Base-by-base conservation (phyloP, 1,140 invertebrate genomes). In the Drosophila biarmipes region DNA sequence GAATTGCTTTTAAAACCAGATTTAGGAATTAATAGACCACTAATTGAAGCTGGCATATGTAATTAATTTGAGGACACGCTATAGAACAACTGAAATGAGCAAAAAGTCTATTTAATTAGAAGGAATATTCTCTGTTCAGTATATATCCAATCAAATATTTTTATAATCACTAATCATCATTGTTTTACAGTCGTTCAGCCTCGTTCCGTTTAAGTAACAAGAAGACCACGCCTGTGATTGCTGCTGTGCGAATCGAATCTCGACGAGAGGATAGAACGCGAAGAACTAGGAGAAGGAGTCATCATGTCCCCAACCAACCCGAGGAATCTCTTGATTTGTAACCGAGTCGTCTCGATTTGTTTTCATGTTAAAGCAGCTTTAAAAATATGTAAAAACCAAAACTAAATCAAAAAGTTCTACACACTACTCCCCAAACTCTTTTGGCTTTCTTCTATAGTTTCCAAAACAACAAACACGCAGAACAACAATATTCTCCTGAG, bases 191-290 rank as follows among this genome's bases (percentile, higher is more conserved):
- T 93, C 91, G 93, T 95, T 21, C 95, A 95, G 80, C 94, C 95
- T 73, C 93, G 95, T 84, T 95, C 94, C 35, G 94, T 76, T 93
- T 95, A 57, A 78, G 85, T 79, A 77, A 90, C 76, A 90, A 89
- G 79, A 94, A 94, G 85, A 94, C 94, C 94, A 94, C 78, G 92
- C 93, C 58, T 95, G 94, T 85, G 94, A 94, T 85, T 95, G 94
- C 85, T 90, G 80, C 86, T 90, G 71, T 90, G 86, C 81, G 63
- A 73, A 90, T 85, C 77, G 80, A 77, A 84, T 86, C 73, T 90
- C 63, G 68, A 75, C 71, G 72, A 57, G 72, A 31, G 42, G 51
- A 19, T 38, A 69, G 42, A 55, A 31, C 19, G 63, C 56, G 63
- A 69, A 56, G 49, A 69, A 69, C 49, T 37, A 68, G 42, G 63